Percentiles rank a stretch among this genome's conserved stretches.
These are phyloP conservation scores for Lepidothrix coronata DNA, from an alignment of 2,113 vertebrate genomes.

Conservation along the genomic window DNA sequence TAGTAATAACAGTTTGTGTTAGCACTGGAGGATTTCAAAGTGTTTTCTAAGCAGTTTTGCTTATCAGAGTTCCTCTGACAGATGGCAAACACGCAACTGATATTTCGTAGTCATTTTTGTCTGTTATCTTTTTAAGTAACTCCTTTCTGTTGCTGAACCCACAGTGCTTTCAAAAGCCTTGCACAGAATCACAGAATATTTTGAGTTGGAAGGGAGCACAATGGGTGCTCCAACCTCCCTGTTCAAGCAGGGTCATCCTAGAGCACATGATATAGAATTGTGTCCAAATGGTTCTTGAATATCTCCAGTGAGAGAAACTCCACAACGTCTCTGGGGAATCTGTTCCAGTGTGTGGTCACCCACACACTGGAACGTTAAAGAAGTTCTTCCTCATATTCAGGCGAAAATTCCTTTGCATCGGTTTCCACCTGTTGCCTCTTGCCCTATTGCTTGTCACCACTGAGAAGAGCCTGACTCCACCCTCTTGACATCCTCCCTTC, in stretches of 20 bases:
- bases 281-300: neutral
- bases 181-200: accelerated
- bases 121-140: neutral
- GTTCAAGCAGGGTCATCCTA: neutral
- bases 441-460: neutral
- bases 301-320: neutral
- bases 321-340: accelerated
- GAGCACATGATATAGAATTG: neutral
- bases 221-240: neutral
- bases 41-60: slow-evolving; percentile 3
- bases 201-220: neutral
- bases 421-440: neutral
- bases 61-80: slow-evolving; percentile 19
- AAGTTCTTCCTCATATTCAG: neutral
- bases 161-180: neutral
- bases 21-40: neutral
- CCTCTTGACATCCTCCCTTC: neutral
- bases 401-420: neutral
- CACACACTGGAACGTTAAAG: too few relatives aligned
- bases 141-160: neutral
- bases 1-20: slow-evolving; percentile 20
- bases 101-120: neutral
- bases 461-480: neutral
- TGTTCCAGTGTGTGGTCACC: neutral
- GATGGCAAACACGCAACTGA: neutral